Evolutionary conservation across 2,797 vertebrate genomes (phyloP).

Genomic region (Cichlasoma orientale): DNA sequence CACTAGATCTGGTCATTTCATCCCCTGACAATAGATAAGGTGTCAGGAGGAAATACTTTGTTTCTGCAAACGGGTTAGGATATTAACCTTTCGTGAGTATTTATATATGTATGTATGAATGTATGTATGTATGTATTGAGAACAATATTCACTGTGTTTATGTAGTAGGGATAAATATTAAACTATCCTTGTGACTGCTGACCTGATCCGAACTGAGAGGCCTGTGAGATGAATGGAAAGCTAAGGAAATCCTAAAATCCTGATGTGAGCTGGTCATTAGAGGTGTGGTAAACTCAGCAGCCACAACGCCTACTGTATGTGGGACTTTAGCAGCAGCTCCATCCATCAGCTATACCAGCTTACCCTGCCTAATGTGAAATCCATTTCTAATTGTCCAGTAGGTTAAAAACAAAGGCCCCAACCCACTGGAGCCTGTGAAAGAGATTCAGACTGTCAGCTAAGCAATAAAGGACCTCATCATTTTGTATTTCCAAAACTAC

Average conservation of each 20-base stretch:
- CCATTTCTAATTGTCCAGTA: slow-evolving; percentile 64
- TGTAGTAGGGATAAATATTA: slow-evolving; percentile 1
- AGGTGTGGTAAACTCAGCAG: slow-evolving; percentile 44
- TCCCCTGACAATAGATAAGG: not conserved
- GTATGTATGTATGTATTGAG: not conserved
- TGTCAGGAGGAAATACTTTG: not conserved
- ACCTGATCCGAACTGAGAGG: not conserved
- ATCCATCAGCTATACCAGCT: not conserved
- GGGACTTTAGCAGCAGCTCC: slow-evolving; percentile 55
- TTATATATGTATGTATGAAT: no score
- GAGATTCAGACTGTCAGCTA: slow-evolving; percentile 29
- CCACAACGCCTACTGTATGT: slow-evolving; percentile 57
- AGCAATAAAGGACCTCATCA: slow-evolving; percentile 16
- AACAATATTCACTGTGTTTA: slow-evolving; percentile 9
- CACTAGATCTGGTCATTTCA: slow-evolving; percentile 4
- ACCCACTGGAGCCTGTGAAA: slow-evolving; percentile 29
- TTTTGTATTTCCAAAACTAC: fast-evolving
- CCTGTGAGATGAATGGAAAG: slow-evolving; percentile 10
- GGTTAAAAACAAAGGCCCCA: slow-evolving; percentile 56
- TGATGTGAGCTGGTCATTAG: slow-evolving; percentile 66
- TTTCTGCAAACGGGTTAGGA: slow-evolving; percentile 12
- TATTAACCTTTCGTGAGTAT: not conserved
- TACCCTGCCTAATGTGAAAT: slow-evolving; percentile 60
- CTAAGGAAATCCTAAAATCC: slow-evolving; percentile 43
- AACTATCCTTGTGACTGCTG: not conserved